Percentiles rank a stretch among this genome's conserved stretches.
phyloP scores from a whole-genome alignment of 2,888 invertebrate species.

The Torymus aiolomorphi region DNA sequence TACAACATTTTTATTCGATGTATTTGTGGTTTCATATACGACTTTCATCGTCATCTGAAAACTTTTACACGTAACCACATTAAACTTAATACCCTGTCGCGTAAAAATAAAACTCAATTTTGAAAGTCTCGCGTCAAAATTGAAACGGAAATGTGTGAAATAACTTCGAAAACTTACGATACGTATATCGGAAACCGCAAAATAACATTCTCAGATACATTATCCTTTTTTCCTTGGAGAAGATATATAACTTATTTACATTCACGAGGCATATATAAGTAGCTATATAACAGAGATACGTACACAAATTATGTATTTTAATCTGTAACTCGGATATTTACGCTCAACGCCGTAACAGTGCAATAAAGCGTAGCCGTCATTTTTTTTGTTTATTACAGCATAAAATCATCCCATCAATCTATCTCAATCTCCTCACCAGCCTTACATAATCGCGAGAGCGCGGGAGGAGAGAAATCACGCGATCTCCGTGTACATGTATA shows the following conservation, averaged over 20 bases:
- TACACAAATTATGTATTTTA: no score
- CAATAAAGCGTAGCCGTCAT: no score
- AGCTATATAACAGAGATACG: no score
- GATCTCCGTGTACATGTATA: background rate
- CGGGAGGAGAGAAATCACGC: constrained; percentile 10
- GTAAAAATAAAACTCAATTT: background rate
- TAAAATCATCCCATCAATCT: background rate
- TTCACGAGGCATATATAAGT: no score
- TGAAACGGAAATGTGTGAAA: constrained; percentile 1
- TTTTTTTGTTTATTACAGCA: no score
- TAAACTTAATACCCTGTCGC: background rate
- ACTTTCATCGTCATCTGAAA: no score
- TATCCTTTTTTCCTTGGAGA: background rate
- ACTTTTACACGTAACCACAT: no score
- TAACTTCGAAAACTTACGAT: constrained; percentile 2
- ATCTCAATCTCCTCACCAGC: background rate
- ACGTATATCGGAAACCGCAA: constrained; percentile 9
- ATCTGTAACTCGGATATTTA: no score
- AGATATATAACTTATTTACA: no score
- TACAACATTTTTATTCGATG: no score
- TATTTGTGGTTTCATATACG: no score
- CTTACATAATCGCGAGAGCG: constrained; percentile 1
- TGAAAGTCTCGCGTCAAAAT: background rate
- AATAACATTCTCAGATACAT: background rate
- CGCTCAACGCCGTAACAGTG: no score